A percentile compares a stretch with the other conserved stretches of the same genome.
Conservation (phyloP, 2,797 vertebrate genomes). For the Austrolebias charrua region DNA sequence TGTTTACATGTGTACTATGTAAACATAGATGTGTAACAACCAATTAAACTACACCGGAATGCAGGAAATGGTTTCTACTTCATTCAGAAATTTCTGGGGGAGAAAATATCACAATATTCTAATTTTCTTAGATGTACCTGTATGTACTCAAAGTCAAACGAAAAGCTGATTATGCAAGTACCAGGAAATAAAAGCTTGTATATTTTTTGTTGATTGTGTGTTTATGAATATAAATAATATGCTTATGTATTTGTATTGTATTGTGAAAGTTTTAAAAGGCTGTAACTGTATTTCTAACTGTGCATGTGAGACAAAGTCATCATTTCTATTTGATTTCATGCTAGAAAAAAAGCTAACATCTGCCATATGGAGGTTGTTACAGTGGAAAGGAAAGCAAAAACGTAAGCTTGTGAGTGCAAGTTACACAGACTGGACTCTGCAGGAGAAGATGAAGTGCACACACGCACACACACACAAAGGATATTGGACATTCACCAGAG, state of each 20-base stretch:
- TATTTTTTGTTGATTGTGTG: background rate
- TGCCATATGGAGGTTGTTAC: conserved; percentile 73
- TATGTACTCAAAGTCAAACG: conserved; percentile 37
- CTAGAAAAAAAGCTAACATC: conserved; percentile 49
- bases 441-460: conserved; percentile 34
- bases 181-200: background rate
- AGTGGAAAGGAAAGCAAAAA: conserved; percentile 58
- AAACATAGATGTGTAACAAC: too few relatives aligned
- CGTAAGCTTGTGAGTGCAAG: conserved; percentile 58
- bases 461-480: conserved; percentile 37
- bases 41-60: too few relatives aligned
- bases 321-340: conserved; percentile 57
- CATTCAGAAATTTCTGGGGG: too few relatives aligned
- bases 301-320: conserved; percentile 19
- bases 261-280: background rate
- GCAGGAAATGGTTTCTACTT: too few relatives aligned
- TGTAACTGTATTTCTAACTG: conserved; percentile 18
- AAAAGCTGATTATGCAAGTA: conserved; percentile 12
- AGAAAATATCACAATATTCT: too few relatives aligned
- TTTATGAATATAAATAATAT: conserved; percentile 5
- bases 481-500: conserved; percentile 75
- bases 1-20: too few relatives aligned
- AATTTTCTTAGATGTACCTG: too few relatives aligned
- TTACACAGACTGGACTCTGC: conserved; percentile 52
- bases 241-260: background rate